Conservation (phyloP, 2,888 invertebrate genomes). For the Drosophila nigritarsus region DNA sequence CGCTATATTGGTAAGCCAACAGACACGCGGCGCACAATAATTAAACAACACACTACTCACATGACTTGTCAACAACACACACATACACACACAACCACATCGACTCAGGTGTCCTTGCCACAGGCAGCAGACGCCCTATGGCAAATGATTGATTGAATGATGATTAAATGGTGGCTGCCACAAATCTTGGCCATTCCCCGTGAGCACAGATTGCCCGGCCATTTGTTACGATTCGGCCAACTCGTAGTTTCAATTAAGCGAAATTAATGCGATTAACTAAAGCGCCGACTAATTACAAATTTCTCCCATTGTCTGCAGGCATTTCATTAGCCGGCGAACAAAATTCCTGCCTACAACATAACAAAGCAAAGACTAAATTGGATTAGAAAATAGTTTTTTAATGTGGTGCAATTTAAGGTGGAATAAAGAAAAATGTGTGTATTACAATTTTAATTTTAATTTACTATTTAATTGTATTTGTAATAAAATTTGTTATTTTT, state of each 20-base stretch:
- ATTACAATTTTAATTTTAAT: background rate
- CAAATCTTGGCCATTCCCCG: constrained; percentile 52
- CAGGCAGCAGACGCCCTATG: constrained; percentile 36
- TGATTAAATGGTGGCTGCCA: constrained; percentile 44
- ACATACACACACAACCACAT: constrained; percentile 47
- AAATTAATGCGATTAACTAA: constrained; percentile 69
- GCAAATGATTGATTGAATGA: constrained; percentile 70
- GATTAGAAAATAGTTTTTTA: background rate
- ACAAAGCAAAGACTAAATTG: constrained; percentile 1
- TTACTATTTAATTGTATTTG: background rate
- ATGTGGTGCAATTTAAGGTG: background rate
- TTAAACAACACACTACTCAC: constrained; percentile 68
- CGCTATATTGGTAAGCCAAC: constrained; percentile 73
- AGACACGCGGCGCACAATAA: constrained; percentile 62
- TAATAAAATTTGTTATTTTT: background rate
- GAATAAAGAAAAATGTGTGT: background rate
- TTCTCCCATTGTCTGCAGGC: constrained; percentile 22
- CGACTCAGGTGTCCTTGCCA: constrained; percentile 29
- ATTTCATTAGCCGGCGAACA: constrained; percentile 40
- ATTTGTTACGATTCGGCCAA: constrained; percentile 30
- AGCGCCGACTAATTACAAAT: constrained; percentile 15
- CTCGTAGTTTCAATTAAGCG: constrained; percentile 62
- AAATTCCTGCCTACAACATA: constrained; percentile 16
- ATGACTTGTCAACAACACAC: constrained; percentile 66
- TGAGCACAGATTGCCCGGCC: constrained; percentile 20